phyloP scores from a whole-genome alignment of 2,113 vertebrate genomes.

The Edolisoma coerulescens region DNA sequence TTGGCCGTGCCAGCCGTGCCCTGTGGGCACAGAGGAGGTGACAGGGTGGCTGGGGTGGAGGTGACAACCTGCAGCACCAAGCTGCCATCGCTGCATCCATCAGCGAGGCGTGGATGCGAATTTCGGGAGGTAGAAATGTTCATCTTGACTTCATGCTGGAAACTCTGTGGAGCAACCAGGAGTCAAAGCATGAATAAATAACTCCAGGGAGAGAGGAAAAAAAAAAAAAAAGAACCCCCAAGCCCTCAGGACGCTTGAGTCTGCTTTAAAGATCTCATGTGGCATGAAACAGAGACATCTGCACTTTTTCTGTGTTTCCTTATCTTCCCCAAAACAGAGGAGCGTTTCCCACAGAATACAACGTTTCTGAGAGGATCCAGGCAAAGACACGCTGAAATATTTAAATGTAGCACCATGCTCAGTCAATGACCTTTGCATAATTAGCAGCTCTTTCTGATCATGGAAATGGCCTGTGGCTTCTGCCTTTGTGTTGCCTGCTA shows the following conservation, averaged over 20 bases:
- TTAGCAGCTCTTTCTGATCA: not conserved
- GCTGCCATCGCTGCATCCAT: not conserved
- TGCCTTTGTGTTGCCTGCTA: constrained; percentile 5
- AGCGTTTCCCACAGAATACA: not conserved
- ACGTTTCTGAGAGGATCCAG: not conserved
- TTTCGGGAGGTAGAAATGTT: not conserved
- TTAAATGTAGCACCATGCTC: not conserved
- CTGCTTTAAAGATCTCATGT: not conserved
- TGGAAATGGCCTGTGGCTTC: not conserved
- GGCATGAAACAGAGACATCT: not conserved
- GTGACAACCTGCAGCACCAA: not conserved
- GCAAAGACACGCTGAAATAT: not conserved
- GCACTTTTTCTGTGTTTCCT: not conserved
- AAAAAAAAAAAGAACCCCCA: not conserved
- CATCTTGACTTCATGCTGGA: not conserved
- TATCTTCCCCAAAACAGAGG: not conserved
- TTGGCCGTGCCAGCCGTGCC: not conserved
- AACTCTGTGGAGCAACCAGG: not conserved
- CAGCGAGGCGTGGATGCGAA: fast-evolving
- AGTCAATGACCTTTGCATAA: constrained; percentile 38
- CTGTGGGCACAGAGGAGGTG: not conserved
- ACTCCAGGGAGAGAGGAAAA: not conserved
- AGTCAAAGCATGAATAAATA: not conserved
- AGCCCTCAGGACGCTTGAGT: not conserved
- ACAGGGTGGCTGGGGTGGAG: not conserved